Evolutionary conservation across 1,140 invertebrate genomes (phyloP).

Genomic region (Zaprionus nigranus): DNA sequence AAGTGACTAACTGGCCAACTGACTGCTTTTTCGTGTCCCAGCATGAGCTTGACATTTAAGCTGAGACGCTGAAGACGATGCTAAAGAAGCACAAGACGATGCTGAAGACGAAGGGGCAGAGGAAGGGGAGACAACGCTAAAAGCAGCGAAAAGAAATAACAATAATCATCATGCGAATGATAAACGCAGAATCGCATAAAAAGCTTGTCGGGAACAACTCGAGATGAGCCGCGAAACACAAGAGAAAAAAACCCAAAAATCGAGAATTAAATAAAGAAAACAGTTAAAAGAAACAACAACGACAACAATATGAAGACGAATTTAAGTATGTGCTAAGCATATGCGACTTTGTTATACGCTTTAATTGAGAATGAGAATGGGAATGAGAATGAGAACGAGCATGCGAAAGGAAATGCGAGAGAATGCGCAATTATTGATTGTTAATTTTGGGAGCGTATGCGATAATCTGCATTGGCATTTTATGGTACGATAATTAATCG

Average conservation of each 20-base stretch:
- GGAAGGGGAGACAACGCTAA: slow-evolving; percentile 52
- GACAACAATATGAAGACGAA: not conserved
- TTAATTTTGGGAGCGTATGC: not conserved
- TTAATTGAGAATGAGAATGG: slow-evolving; percentile 1
- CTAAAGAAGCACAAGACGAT: not conserved
- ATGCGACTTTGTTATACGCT: slow-evolving; percentile 13
- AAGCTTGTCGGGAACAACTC: slow-evolving; percentile 49
- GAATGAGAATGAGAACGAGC: not conserved
- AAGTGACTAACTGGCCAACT: slow-evolving; percentile 30
- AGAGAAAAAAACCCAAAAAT: slow-evolving; percentile 9
- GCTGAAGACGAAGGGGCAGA: not conserved
- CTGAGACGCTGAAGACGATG: slow-evolving; percentile 45
- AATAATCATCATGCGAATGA: slow-evolving; percentile 67
- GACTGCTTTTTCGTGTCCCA: slow-evolving; percentile 20
- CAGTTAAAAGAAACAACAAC: slow-evolving; percentile 4
- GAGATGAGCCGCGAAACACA: slow-evolving; percentile 18
- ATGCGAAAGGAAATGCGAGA: not conserved
- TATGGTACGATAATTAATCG: slow-evolving; percentile 1
- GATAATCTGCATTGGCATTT: not conserved
- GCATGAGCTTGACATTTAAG: slow-evolving; percentile 76
- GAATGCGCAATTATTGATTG: not conserved
- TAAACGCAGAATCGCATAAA: slow-evolving; percentile 58
- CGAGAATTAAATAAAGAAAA: not conserved
- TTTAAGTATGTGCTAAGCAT: slow-evolving; percentile 6
- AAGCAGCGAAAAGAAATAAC: slow-evolving; percentile 54